Evolutionary conservation across 2,113 vertebrate genomes (phyloP), one percentile per base, ranked within the genome.

Genomic region (Gallinago jamesoni): DNA sequence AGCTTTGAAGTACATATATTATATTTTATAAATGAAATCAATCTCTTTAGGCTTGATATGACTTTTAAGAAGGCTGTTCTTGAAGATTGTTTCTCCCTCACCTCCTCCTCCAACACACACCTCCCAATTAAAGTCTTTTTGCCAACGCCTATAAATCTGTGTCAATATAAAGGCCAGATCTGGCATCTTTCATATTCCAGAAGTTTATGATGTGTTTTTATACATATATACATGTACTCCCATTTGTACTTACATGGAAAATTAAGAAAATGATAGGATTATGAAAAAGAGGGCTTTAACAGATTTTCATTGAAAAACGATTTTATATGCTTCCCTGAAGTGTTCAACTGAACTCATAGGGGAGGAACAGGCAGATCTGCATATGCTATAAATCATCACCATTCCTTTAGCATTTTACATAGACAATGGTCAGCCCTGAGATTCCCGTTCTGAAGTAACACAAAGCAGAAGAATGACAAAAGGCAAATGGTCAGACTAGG

Each of bases 271-370:
- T 33, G 60, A 70, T 60, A 50, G 24, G 7, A 9, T 66, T 69
- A 33, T 59, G 37, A 55, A 69, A 88, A 91, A 47, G 3, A 45
- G 3, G 6, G 12, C n/a, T 90, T 62, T 33, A 62, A 62, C 8
- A 52, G 41, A 35, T 81, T 96, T 69, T 90, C 10, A 47, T 7
- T 56, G 68, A 55, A 90, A 82, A 85, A 62, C 68, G 53, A 68
- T 75, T 78, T 62, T 20, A 23, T 56, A 9, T 67, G 41, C 19
- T 89, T 87, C 14, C 13, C 24, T 82, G 55, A 82, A 68, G 12
- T 9, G 10, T 74, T n/a, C 33, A 82, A 1, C 31, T 43, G 22
- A 73, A 70, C 24, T 66, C 6, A 7, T 3, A 48, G 53, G 43
- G n/a, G 22, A 91, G 47, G 45, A 89, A 25, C 7, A 72, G 43